Base-by-base conservation (phyloP, 2,797 vertebrate genomes). In the Gastrophryne carolinensis region DNA sequence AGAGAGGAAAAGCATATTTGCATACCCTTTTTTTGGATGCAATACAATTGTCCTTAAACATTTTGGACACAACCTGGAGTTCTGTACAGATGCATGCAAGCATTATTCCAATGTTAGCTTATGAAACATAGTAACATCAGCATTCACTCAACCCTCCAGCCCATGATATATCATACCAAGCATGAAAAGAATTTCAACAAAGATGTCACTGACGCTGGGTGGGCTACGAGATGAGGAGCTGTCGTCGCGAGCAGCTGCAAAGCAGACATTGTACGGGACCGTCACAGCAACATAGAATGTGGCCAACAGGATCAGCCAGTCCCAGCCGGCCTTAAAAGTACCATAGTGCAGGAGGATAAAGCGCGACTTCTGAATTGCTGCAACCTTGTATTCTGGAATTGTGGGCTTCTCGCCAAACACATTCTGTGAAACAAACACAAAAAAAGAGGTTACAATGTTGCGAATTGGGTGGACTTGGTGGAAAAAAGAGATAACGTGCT, bases 121-220 rank as follows among this genome's bases (percentile, higher is more conserved):
- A n/a, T 3, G 21, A 4, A 17, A 19, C 44, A 19, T 19, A 49
- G 8, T 6, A 49, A 3, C 5, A 30, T 7, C 27, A 30, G 21
- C 17, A 50, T 13, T 29, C 44, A 27, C 27, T n/a, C 63, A 52
- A 32, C 29, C 47, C 30, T 21, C 17, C 13, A 10, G 12, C 23
- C n/a, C 58, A 30, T 19, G 15, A 37, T 23, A 12, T 23, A 29
- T 49, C 82, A 85, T 41, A 92, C 91, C 91, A 0, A 92, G 88
- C 66, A 92, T 92, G 27, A 92, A 92, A 9, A 92, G 89, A 24
- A 92, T 91, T 82, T 92, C 91, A 82, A 91, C 90, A 81, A 91
- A 72, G 82, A 92, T 92, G 21, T 92, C 91, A 12, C 90, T 91
- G 78, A 89, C 87, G 3, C 88, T 92, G 0, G 91, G 90, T 2